Evolutionary conservation across 2,797 vertebrate genomes (phyloP), one percentile per base, ranked within the genome.

Genomic region (Echeneis naucrates): DNA sequence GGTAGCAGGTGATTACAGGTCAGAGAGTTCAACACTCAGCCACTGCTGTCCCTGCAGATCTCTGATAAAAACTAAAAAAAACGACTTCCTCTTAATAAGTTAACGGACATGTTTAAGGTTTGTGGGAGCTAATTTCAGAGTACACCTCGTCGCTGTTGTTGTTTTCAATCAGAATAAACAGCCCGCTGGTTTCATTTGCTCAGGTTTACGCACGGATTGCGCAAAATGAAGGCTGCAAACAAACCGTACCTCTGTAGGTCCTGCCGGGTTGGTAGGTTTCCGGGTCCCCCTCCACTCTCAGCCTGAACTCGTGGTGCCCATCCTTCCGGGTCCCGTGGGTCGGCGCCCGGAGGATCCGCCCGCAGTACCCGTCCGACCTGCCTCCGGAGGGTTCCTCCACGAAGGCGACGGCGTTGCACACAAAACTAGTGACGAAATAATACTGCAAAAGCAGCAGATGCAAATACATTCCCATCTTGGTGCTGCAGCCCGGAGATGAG

Each of bases 251-350:
- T 94, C 96, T 94, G 87, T 99, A 99, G 68, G 95, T 97, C 94
- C 77, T 96, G 26, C 95, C 96, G 1, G 98, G 96, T 84, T 95
- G 95, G 91, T 98, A 99, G 86, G 91, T 94, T 62, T 98, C 96
- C 1, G 96, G 97, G 82, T 98, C 96, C 17, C 98, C 97, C 81
- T 99, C 98, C 82, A 99, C 91, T 73, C 97, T 91, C 52, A 99
- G 95, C 78, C 96, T 95, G 90, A 99, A 98, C 91, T 98, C 97
- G 68, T 95, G 96, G 85, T 97, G 96, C 56, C 96, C 97, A 83
- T 99, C 97, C 83, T 92, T 95, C 75, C 97, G 91, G 40, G 94
- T 93, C 74, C 96, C 96, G 67, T 96, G 97, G 68, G 94, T 96
- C 85, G 97, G 96, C 35, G 95, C 96, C 92, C 95, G 92, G 72